Evolutionary conservation across 2,113 vertebrate species (phyloP).

Genomic region (Cacatua alba): DNA sequence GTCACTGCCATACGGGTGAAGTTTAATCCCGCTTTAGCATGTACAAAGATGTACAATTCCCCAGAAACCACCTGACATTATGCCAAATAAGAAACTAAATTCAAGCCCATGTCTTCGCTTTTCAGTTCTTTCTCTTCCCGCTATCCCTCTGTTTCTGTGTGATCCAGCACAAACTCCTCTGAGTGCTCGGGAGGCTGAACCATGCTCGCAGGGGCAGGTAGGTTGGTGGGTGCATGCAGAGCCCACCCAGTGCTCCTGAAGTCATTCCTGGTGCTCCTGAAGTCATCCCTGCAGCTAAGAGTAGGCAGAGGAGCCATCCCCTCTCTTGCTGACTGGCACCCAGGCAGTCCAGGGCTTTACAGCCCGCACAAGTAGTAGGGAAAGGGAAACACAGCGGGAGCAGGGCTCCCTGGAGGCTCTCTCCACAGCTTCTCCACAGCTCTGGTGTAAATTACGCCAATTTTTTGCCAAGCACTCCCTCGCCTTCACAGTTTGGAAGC

Average conservation of each 20-base stretch:
- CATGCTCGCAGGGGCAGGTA: background rate
- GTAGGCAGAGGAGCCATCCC: background rate
- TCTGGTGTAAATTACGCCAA: background rate
- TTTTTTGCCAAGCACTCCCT: background rate
- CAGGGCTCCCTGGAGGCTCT: fast-evolving
- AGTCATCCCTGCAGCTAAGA: background rate
- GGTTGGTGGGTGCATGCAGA: background rate
- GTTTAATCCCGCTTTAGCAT: background rate
- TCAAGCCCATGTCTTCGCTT: background rate
- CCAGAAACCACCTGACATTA: background rate
- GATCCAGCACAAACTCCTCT: background rate
- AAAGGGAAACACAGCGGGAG: background rate
- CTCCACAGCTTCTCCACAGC: background rate
- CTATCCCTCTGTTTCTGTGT: fast-evolving
- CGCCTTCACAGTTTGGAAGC: background rate
- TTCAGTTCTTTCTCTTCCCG: background rate
- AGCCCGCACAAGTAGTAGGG: background rate
- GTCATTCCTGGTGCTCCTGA: background rate
- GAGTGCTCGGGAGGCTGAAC: background rate
- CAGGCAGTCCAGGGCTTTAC: too few species aligned
- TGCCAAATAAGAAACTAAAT: background rate
- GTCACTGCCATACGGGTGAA: background rate
- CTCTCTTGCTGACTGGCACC: background rate
- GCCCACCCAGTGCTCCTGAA: fast-evolving
- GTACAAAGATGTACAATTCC: background rate